Conservation (phyloP, 2,113 vertebrate genomes). For the Cisticola juncidis region DNA sequence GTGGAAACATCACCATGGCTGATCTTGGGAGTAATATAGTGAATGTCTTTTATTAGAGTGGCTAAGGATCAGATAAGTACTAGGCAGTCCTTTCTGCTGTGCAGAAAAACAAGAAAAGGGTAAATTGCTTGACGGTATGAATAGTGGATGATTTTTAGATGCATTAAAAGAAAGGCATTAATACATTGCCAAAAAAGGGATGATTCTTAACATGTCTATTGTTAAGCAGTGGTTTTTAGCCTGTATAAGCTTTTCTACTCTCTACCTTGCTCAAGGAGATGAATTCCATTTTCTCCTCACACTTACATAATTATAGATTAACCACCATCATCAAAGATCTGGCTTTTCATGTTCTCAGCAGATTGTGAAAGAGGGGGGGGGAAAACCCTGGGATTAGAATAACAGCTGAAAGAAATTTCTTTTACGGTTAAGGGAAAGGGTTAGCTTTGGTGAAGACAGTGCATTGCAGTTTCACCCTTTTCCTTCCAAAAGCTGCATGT, state of each 20-base stretch:
- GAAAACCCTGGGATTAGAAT: neutral
- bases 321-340: slow-evolving; percentile 13
- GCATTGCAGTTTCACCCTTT: neutral
- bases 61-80: neutral
- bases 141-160: slow-evolving; percentile 27
- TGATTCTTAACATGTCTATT: neutral
- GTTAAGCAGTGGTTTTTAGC: slow-evolving; percentile 16
- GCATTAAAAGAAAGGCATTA: neutral
- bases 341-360: neutral
- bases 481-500: neutral
- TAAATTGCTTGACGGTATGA: neutral
- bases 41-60: neutral
- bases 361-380: neutral
- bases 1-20: neutral
- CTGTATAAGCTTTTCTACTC: neutral
- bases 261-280: neutral
- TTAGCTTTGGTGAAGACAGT: neutral
- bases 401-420: neutral
- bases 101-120: neutral
- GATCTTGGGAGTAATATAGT: neutral
- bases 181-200: neutral
- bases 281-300: slow-evolving; percentile 17
- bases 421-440: neutral
- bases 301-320: slow-evolving; percentile 32
- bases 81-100: neutral